Base-by-base conservation (phyloP, 2,113 vertebrate species). In the Melanocharis versteri region DNA sequence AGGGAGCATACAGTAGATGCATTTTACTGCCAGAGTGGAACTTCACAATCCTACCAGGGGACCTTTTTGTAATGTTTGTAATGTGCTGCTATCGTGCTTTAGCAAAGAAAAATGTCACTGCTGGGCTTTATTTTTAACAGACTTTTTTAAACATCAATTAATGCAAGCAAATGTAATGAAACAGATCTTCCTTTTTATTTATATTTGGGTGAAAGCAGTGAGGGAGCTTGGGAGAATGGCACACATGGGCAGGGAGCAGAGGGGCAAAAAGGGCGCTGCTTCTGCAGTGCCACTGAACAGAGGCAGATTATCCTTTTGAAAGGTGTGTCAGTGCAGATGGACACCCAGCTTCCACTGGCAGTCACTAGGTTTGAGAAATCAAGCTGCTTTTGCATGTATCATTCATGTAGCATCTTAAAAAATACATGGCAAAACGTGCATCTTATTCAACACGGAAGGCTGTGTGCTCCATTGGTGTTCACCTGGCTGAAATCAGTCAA, bases 61-160 rank as follows among this genome's bases (percentile, higher is more conserved):
- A 97, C 96, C 94, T 96, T 98, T 96, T 94, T 97, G 96, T 97
- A 97, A 97, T 97, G 98, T 98, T 97, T 97, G 96, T 97, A 97
- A 98, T 97, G 96, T 92, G 97, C 97, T 97, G 94, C 97, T 97
- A 91, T 97, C 93, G 54, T 97, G 98, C 97, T 97, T 97, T 97
- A 97, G 97, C 96, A 94, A 97, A 98, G 97, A 98, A 98, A 98
- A 97, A 98, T 98, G 97, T 97, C 94, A 97, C 98, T 98, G 97
- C 97, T 98, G 98, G 96, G 97, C 90, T 98, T 98, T 97, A 97
- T 97, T 98, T 97, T 98, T 97, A 97, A 83, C 95, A 79, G 90
- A 94, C 94, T 97, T 98, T 97, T 97, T 98, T 95, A 90, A 97
- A 97, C 97, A 97, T 97, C 97, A 98, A 97, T 98, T 98, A 98